Percentiles rank a stretch among this genome's conserved stretches.
Conservation (phyloP, 1,140 invertebrate species). For the Meloidogyne floridensis region DNA sequence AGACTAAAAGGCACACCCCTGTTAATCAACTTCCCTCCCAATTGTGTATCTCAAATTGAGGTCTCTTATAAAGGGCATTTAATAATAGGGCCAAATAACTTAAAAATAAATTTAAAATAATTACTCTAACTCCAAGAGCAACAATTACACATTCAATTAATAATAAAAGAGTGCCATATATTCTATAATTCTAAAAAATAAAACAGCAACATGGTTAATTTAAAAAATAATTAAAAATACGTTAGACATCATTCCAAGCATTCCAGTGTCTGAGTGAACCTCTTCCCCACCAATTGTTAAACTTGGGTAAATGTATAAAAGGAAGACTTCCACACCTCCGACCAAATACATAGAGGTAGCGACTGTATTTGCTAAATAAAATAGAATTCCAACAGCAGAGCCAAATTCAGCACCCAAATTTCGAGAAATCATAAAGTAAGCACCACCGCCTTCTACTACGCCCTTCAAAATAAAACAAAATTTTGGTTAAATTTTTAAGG, state of each 20-base stretch:
- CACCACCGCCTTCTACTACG: conserved; percentile 85
- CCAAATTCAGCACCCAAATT: conserved; percentile 97
- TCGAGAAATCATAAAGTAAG: conserved; percentile 98
- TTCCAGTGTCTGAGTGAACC: conserved; percentile 48
- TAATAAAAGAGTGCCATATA: conserved; percentile 61
- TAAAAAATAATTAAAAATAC: not conserved
- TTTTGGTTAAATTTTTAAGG: not conserved
- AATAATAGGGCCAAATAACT: not conserved
- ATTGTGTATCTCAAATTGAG: too few relatives aligned
- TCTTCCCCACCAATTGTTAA: conserved; percentile 58
- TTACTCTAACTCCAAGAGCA: conserved; percentile 58
- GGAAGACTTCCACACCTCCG: conserved; percentile 93
- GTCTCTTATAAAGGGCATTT: too few relatives aligned
- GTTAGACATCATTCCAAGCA: conserved; percentile 59
- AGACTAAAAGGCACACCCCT: too few relatives aligned
- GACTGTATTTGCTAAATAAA: conserved; percentile 95
- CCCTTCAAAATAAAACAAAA: conserved; percentile 65
- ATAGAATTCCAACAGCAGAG: conserved; percentile 94
- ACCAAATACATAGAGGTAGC: conserved; percentile 96
- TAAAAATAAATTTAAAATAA: not conserved
- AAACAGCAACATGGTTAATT: not conserved
- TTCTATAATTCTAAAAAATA: conserved; percentile 55
- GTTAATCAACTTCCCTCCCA: too few relatives aligned
- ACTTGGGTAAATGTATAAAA: conserved; percentile 68
- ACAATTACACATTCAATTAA: conserved; percentile 62